Base-by-base conservation (phyloP, 1,140 invertebrate species). In the Macrobrachium nipponense region DNA sequence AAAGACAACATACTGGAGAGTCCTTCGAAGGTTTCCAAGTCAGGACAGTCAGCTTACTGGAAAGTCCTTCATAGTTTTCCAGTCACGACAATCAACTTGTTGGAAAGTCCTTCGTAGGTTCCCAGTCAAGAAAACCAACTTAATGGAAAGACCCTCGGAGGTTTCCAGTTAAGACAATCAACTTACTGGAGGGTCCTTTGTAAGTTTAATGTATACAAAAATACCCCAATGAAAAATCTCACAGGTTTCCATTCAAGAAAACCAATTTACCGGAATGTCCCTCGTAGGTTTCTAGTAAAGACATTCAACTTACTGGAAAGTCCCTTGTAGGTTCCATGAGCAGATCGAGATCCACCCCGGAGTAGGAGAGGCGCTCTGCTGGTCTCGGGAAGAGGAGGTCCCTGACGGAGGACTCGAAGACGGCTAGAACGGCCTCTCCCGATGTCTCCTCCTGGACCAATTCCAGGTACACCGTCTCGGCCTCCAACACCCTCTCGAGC, bases 241-340 rank as follows among this genome's bases (percentile, higher is more conserved):
- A n/a, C 44, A 17, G 68, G 36, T 14, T 2, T 66, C 51, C 17
- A 3, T n/a, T 15, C 14, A 23, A 11, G 14, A 64, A 6, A 62
- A 27, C 20, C 72, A 43, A 11, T 51, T 62, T 43, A 51, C 43
- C 23, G n/a, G 18, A 12, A 81, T 27, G 17, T 12, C 44, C 62
- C 8, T 5, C 44, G 0, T 20, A 66, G 17, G 10, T 5, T 43
- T 5, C 18, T 3, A 23, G 4, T 59, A 2, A 23, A 12, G n/a
- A 11, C 5, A 80, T 2, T 8, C 17, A 14, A 77, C 87, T 75
- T 83, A 88, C 87, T 15, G 87, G 87, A 66, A 88, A 88, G 73
- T 88, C 87, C 62, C 87, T 86, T 23, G 87, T 88, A 20, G 87
- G 87, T 79, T 88, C 87, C 87, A 88, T 88, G 64, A 86, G 87